Evolutionary conservation across 1,140 invertebrate genomes (phyloP).

Genomic region (Psilanteris sp.): DNA sequence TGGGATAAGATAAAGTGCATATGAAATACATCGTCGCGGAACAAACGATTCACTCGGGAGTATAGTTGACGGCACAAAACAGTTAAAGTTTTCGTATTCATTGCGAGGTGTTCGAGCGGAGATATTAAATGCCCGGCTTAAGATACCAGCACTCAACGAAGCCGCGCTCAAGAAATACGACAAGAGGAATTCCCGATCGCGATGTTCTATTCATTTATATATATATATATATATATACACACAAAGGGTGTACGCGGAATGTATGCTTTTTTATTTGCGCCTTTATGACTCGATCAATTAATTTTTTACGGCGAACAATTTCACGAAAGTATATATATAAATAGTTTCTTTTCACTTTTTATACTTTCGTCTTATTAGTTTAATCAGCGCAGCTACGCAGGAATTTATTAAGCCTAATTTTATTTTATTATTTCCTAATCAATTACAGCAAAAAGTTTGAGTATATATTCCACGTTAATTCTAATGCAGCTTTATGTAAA

Average conservation of each 20-base stretch:
- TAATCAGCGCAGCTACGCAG: too few species aligned
- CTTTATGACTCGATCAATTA: conserved; percentile 41
- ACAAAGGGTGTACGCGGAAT: conserved; percentile 32
- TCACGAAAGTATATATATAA: too few species aligned
- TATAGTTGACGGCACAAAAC: conserved; percentile 47
- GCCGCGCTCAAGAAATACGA: conserved; percentile 43
- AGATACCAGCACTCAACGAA: conserved; percentile 44
- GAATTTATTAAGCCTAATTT: too few species aligned
- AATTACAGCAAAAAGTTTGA: too few species aligned
- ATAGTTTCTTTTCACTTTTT: too few species aligned
- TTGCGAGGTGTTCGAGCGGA: conserved; percentile 54
- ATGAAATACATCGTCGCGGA: conserved; percentile 59
- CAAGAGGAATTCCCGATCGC: conserved; percentile 47
- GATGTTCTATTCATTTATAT: conserved; percentile 42
- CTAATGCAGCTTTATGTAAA: too few species aligned
- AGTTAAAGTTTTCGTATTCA: conserved; percentile 63
- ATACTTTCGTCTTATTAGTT: neutral
- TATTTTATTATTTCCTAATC: too few species aligned
- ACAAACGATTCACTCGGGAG: conserved; percentile 51
- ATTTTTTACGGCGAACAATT: conserved; percentile 19
- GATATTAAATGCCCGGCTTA: conserved; percentile 62
- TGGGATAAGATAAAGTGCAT: conserved; percentile 58
- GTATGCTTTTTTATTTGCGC: conserved; percentile 24
- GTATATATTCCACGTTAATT: too few species aligned
- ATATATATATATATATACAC: too few species aligned